Base-by-base conservation (phyloP, 2,797 vertebrate genomes). In the Tapirus indicus region DNA sequence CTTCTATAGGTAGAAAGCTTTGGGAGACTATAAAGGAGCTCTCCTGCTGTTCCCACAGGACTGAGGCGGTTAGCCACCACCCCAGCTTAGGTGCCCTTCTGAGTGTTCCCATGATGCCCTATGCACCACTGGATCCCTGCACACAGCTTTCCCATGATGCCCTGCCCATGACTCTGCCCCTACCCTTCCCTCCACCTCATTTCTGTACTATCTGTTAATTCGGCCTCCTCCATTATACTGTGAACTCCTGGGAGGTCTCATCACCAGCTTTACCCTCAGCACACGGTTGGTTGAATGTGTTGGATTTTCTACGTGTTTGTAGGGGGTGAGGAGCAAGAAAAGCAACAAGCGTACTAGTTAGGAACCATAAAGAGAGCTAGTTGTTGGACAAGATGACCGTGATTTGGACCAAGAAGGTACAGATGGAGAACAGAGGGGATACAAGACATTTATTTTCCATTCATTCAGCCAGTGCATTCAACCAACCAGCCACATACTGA, bases 401-500 rank as follows among this genome's bases (percentile, higher is more conserved):
- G 68, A 11, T 47, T 52, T 38, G 41, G 14, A 82, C 13, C 38
- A 35, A 41, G 41, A 23, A 13, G 7, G 18, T 8, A 6, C 64
- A 29, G 17, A 32, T 47, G 6, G 62, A 44, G 97, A 38, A 5
- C 29, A 80, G 32, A 27, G 79, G 3, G 9, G 23, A 7, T 7
- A 14, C 6, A 58, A 44, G 60, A 44, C 32, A 20, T 20, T 78
- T 6, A 5, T 32, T 62, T 25, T 32, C n/a, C 6, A 2, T 62
- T 95, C 47, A 58, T 25, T 82, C 27, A 32, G 11, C 35, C 49
- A 49, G 1, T 5, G 4, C 1, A 16, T 58, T 47, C 38, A 12
- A 0, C 11, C 25, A 62, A 3, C 17, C 54, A 18, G 0, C 49
- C 38, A 6, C 1, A 0, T 9, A 6, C 93, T 27, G 20, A 62